Base-by-base conservation (phyloP, 1,140 invertebrate genomes). In the Apis laboriosa region DNA sequence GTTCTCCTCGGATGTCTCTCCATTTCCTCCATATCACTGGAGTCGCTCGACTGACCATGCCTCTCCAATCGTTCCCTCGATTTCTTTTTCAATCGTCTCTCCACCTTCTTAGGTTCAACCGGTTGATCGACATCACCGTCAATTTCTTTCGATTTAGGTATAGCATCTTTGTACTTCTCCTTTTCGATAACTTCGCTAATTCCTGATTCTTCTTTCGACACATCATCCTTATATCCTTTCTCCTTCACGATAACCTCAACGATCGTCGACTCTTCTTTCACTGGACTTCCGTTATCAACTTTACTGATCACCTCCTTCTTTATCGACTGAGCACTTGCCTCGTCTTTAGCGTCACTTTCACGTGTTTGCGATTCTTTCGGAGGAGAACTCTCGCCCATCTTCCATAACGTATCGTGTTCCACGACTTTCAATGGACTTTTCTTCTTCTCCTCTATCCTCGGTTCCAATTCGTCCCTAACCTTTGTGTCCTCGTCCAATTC, bases 21-120 rank as follows among this genome's bases (percentile, higher is more conserved):
- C 8, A 78, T 87, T 12, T 90, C 86, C 2, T 92, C 92, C 68
- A 83, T 63, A 2, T 93, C 92, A 34, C 92, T 92, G 9, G 90
- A 92, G 55, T 91, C 92, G 7, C 86, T 88, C 0, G 77, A 88
- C 11, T 87, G 82, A 70, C 78, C 84, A 11, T 84, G 85, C 15
- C 55, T 84, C 53, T 88, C 90, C 9, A 56, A 77, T 21, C 84
- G 80, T 55, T 91, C 88, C n/a, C 85, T 90, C 9, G 87, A 89
- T 28, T 66, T 87, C 19, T 85, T 88, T 75, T 86, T 87, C 53
- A 67, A 49, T 34, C 83, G 73, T 63, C 63, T 86, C 55, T 77
- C 83, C 53, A 84, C 53, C 67, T 84, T 84, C 49, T 83, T 68
- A 0, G 70, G 64, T 60, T 83, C 77, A 1, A 8, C 43, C 61